Percentiles rank a stretch among this genome's conserved stretches.
Conservation (phyloP, 2,888 invertebrate species). For the Cheilosia vernalis region DNA sequence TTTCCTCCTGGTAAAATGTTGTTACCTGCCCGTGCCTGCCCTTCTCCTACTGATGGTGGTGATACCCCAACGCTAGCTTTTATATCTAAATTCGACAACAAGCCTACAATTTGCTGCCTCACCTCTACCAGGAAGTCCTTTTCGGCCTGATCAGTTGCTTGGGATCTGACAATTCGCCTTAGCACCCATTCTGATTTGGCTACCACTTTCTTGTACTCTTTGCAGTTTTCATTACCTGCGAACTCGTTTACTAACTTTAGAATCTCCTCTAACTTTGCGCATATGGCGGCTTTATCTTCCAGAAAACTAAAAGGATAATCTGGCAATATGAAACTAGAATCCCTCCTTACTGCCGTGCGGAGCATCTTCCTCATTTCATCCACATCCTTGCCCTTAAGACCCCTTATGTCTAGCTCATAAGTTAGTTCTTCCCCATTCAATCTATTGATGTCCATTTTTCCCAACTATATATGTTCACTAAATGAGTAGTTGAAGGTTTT, state of each 20-base stretch:
- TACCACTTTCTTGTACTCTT: constrained; percentile 11
- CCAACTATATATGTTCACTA: too few relatives aligned
- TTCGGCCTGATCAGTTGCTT: background rate
- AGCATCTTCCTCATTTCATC: constrained; percentile 31
- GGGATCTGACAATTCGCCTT: background rate
- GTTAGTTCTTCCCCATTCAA: constrained; percentile 26
- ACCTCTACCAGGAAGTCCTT: background rate
- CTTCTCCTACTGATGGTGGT: too few relatives aligned
- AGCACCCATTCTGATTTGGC: constrained; percentile 44
- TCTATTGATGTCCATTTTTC: constrained; percentile 37
- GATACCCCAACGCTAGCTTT: background rate
- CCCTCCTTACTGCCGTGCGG: constrained; percentile 10
- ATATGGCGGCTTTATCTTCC: constrained; percentile 25
- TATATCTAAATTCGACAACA: background rate
- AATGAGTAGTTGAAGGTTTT: background rate
- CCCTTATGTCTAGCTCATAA: constrained; percentile 29
- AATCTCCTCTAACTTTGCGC: constrained; percentile 15
- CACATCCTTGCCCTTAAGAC: constrained; percentile 2
- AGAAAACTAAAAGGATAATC: constrained; percentile 38
- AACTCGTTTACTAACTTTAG: background rate
- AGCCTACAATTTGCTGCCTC: background rate
- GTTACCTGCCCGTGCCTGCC: too few relatives aligned
- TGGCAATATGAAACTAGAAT: constrained; percentile 14
- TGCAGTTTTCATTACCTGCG: constrained; percentile 2
- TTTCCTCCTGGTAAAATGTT: too few relatives aligned